Conservation (phyloP, 2,797 vertebrate species). For the Chlorospingus flavigularis region DNA sequence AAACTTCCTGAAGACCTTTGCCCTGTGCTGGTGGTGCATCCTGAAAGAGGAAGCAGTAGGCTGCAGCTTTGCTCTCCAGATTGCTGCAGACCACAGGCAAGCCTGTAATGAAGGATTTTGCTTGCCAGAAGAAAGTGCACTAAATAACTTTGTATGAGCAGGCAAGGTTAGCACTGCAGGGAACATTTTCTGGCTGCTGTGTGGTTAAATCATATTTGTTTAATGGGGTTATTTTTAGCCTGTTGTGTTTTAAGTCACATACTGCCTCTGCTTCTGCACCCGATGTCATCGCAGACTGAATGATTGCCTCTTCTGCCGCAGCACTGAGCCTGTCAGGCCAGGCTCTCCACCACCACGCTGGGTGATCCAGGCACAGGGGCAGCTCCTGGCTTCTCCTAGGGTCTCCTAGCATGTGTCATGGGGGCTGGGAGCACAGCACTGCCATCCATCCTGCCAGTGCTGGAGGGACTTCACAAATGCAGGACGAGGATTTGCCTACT, state of each 20-base stretch:
- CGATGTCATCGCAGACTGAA: fast-evolving
- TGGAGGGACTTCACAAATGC: background rate
- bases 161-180: background rate
- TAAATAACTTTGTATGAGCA: background rate
- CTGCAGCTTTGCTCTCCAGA: background rate
- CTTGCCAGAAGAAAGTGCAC: background rate
- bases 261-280: background rate
- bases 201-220: background rate
- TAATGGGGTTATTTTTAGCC: background rate
- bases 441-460: background rate
- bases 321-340: background rate
- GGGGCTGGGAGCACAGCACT: background rate
- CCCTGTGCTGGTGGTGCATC: background rate
- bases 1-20: background rate
- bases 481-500: background rate
- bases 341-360: background rate
- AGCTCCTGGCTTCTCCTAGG: background rate
- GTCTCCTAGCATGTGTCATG: background rate
- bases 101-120: background rate
- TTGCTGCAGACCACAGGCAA: background rate
- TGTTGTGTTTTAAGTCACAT: background rate
- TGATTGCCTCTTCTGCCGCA: background rate
- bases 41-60: background rate
- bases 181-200: background rate
- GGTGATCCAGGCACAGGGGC: fast-evolving